Percentiles rank a stretch among this genome's conserved stretches.
Evolutionary conservation across 1,140 invertebrate species (phyloP).

Genomic region (Pseudomyrmex gracilis): DNA sequence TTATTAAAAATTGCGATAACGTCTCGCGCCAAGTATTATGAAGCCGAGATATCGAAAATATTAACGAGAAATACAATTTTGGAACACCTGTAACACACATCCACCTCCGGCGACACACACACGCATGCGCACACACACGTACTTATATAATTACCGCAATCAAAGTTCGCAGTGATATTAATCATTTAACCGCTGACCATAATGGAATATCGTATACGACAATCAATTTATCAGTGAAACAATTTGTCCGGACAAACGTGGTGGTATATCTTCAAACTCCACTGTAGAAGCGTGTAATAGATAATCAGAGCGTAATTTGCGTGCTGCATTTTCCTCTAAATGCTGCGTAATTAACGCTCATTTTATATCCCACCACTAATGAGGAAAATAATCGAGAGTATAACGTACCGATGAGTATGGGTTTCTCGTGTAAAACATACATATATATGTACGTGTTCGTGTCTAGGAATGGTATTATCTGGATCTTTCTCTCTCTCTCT

Average conservation of each 20-base stretch:
- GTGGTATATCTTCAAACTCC: slow-evolving; percentile 6
- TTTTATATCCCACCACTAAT: slow-evolving; percentile 31
- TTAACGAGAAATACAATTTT: too few species aligned
- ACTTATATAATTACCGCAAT: neutral
- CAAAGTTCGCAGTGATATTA: slow-evolving; percentile 36
- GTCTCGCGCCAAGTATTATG: too few species aligned
- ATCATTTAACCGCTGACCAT: slow-evolving; percentile 51
- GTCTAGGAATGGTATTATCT: slow-evolving; percentile 28
- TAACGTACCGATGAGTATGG: slow-evolving; percentile 4
- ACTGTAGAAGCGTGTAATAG: slow-evolving; percentile 19
- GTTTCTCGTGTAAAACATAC: too few species aligned
- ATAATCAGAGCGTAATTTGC: slow-evolving; percentile 53
- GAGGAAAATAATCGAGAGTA: slow-evolving; percentile 47
- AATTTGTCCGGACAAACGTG: slow-evolving; percentile 28
- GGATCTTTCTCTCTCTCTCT: slow-evolving; percentile 26
- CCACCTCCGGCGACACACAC: too few species aligned
- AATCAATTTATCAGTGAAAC: slow-evolving; percentile 42
- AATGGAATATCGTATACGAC: slow-evolving; percentile 34
- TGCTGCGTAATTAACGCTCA: slow-evolving; percentile 41
- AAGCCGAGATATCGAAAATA: too few species aligned
- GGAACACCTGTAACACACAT: too few species aligned
- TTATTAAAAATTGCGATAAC: too few species aligned
- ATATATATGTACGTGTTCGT: neutral
- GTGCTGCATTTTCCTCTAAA: slow-evolving; percentile 28
- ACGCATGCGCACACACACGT: too few species aligned